Base-by-base conservation (phyloP, 2,888 invertebrate species). In the Epistrophella euchroma region DNA sequence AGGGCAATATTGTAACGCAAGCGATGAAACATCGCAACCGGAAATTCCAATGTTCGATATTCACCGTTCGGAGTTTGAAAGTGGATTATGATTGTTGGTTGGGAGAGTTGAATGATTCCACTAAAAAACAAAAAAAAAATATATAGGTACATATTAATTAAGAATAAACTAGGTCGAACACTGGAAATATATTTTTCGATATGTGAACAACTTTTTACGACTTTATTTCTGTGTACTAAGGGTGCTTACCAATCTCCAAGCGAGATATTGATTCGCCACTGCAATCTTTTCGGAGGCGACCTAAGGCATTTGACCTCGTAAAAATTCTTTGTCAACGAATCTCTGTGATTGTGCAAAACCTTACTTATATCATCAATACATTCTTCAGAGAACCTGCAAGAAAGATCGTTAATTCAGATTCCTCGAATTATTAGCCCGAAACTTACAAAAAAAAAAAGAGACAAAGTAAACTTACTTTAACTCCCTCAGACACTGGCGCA, bases 261-360 rank as follows among this genome's bases (percentile, higher is more conserved):
- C 0, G 93, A 93, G 70, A 94, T 93, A 88, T 94, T 93, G 35
- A 94, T 92, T 32, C 93, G 92, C 94, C 94, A 94, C 88, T 93
- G 90, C 90, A 93, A 45, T 88, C 92, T 89, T 88, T 91, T 88
- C 91, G 91, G 89, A 89, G 92, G 89, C 88, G 93, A 90, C 88
- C 93, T 90, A 90, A 93, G 83, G 90, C 92, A 88, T 92, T 93
- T 91, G 25, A 92, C 89, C 90, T 92, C 90, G 80, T 90, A 88
- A 90, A 91, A 90, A 88, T 93, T 90, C 88, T 90, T 90, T 88
- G 91, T 90, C 89, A 91, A 74, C 15, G 92, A 90, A 73, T 93
- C 91, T 13, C 93, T 93, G 88, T 93, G 93, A 56, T 93, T 94
- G 82, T 93, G 91, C 2, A 94, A 89, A 71, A 94, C 93, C 84